A percentile compares a stretch with the other conserved stretches of the same genome.
These are phyloP conservation scores for Sarcoramphus papa DNA, from an alignment of 2,797 vertebrate genomes.

Conservation along the genomic window DNA sequence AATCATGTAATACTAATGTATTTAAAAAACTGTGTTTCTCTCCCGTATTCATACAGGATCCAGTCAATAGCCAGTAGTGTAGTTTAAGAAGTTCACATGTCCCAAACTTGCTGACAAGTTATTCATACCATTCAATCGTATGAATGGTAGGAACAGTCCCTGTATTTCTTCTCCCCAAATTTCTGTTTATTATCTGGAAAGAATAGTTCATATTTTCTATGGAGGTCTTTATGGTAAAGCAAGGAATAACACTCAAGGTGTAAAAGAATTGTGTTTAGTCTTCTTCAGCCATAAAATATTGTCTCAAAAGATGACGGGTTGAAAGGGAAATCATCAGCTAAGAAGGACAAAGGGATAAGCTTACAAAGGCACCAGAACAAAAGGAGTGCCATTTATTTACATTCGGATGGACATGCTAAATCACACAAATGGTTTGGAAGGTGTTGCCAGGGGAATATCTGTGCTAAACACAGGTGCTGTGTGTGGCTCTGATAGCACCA, in stretches of 20 bases:
- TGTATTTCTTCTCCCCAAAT: not conserved
- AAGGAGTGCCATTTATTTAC: not conserved
- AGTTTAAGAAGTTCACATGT: not conserved
- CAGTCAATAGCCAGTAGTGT: not conserved
- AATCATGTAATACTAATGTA: not conserved
- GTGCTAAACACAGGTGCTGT: not conserved
- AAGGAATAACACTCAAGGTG: not conserved
- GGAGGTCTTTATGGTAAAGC: not conserved
- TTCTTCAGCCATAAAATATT: not conserved
- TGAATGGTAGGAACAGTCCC: not conserved
- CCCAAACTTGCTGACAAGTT: not conserved
- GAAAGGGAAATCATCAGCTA: not conserved
- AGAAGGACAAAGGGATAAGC: not conserved
- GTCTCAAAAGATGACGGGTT: not conserved
- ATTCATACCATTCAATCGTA: not conserved
- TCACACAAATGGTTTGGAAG: not conserved
- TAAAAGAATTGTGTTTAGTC: not conserved
- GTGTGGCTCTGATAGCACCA: not conserved
- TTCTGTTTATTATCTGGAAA: not conserved
- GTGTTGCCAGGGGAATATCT: not conserved
- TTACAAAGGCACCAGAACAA: not conserved
- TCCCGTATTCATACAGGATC: not conserved
- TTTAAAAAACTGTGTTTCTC: not conserved
- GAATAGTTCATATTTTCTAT: not conserved
- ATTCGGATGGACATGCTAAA: not conserved